Conservation (phyloP, 2,113 vertebrate genomes). For the Elgaria multicarinata region DNA sequence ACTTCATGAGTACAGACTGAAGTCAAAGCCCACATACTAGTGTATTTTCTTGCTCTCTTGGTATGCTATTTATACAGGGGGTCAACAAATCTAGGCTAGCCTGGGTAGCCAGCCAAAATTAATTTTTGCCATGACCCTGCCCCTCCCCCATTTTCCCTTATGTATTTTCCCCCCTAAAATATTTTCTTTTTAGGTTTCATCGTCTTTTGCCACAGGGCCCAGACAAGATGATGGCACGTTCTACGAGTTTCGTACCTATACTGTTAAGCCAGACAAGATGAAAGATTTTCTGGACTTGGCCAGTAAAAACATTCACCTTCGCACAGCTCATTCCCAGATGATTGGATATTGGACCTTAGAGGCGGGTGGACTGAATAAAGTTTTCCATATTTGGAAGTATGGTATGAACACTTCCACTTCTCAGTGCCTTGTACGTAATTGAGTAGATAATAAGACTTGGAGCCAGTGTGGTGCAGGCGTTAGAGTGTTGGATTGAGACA, state of each 20-base stretch:
- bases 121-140: too few species aligned
- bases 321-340: slow-evolving; percentile 86
- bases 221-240: slow-evolving; percentile 79
- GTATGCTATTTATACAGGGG: not conserved
- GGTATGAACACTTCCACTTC: slow-evolving; percentile 61
- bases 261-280: slow-evolving; percentile 81
- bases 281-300: slow-evolving; percentile 83
- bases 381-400: slow-evolving; percentile 91
- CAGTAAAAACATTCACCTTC: slow-evolving; percentile 83
- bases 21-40: too few species aligned
- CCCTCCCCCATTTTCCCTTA: not conserved
- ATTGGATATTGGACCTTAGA: slow-evolving; percentile 87
- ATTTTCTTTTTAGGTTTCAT: slow-evolving; percentile 55
- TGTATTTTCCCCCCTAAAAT: not conserved
- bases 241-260: slow-evolving; percentile 90
- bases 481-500: too few species aligned
- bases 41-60: not conserved
- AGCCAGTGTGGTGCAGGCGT: too few species aligned
- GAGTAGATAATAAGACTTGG: not conserved
- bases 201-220: slow-evolving; percentile 71
- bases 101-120: not conserved
- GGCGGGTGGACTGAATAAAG: slow-evolving; percentile 85
- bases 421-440: not conserved
- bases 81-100: not conserved
- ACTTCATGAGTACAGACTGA: too few species aligned